Base-by-base conservation (phyloP, 2,113 vertebrate species). In the Trematomus loennbergii region DNA sequence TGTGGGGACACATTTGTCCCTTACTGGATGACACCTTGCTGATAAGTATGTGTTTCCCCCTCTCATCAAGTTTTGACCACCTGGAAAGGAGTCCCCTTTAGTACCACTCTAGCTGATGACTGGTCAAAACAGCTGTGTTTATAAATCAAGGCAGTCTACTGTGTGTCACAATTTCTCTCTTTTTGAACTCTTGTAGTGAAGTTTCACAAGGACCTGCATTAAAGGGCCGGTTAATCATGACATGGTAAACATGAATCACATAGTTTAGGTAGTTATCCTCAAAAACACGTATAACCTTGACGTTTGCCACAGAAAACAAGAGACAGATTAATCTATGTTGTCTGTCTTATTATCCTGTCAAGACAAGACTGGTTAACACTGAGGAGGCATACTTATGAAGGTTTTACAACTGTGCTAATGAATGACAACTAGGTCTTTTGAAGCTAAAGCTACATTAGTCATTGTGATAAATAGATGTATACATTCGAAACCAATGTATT, bases 81-180 rank as follows among this genome's bases (percentile, higher is more conserved):
- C 87, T 93, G 91, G 87, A 79, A 81, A 79, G 49, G 60, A 78
- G 61, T 81, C 59, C 29, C 18, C 76, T 87, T 87, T 74, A 73
- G 71, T 71, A 63, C 78, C 80, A 62, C 10, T 18, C 55, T 60
- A 25, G 50, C 64, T 64, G 46, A 75, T 72, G 79, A 89, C 77
- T 29, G 54, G 73, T 66, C 64, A 53, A 66, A 93, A 81, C 91
- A 90, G 89, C 82, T 93, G 85, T 82, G 64, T 72, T 55, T 81
- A 64, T 78, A 61, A 75, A 71, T 68, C 61, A 69, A 61, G 8
- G 22, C 18, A 45, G 50, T 75, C 63, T 7, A 50, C 48, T 18
- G 9, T 43, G 12, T 25, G 7, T 67, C 66, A 46, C 20, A 67
- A 20, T 46, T 6, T 60, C 65, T 29, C 4, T 40, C 54, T 13